phyloP scores from a whole-genome alignment of 2,113 vertebrate species.

The Fregetta grallaria region DNA sequence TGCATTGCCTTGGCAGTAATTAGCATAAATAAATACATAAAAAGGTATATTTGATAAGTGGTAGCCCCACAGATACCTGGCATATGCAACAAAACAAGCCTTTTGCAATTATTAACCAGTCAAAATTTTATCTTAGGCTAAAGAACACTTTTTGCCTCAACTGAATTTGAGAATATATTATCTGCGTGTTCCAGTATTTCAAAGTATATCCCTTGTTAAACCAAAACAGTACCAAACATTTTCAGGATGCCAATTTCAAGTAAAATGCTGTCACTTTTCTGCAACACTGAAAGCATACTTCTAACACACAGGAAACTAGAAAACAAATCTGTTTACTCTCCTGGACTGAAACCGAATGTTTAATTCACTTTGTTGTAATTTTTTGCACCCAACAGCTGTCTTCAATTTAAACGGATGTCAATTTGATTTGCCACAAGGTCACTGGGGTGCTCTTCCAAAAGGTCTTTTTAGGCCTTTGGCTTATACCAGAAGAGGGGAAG shows the following conservation, averaged over 20 bases:
- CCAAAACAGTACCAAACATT: background rate
- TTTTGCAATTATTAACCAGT: background rate
- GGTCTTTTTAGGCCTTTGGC: background rate
- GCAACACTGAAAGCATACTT: background rate
- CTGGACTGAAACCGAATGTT: background rate
- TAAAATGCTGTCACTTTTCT: background rate
- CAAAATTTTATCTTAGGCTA: slow-evolving; percentile 39
- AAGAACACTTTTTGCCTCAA: slow-evolving; percentile 31
- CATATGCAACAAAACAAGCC: background rate
- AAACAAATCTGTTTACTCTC: background rate
- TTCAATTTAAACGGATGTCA: background rate
- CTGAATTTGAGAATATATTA: slow-evolving; percentile 41
- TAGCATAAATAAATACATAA: background rate
- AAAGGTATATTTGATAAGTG: slow-evolving; percentile 8
- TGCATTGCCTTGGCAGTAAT: background rate
- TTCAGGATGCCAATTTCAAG: background rate
- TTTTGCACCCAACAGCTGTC: background rate
- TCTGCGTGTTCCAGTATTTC: background rate
- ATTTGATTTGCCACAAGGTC: background rate
- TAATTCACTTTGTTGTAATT: background rate
- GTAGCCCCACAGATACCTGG: background rate
- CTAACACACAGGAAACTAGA: background rate
- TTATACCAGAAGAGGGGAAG: background rate
- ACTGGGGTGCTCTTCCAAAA: background rate
- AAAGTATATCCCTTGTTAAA: background rate